Evolutionary conservation across 2,888 invertebrate species (phyloP).

Genomic region (Spilarctia lutea): DNA sequence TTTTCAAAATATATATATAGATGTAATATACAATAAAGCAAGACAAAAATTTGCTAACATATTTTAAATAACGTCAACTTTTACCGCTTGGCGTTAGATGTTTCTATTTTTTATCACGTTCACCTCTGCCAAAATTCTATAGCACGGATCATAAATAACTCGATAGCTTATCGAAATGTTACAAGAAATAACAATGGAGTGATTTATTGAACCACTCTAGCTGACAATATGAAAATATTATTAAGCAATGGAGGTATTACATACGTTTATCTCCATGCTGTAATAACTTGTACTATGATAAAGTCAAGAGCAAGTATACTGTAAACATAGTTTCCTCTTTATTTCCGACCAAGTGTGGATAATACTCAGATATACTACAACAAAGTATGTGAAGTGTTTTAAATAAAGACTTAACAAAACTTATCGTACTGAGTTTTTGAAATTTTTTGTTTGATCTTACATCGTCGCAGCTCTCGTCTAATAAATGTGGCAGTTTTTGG

Average conservation of each 20-base stretch:
- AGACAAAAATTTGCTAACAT: not conserved
- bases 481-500: too few relatives aligned
- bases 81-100: not conserved
- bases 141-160: slow-evolving; percentile 42
- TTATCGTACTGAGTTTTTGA: too few relatives aligned
- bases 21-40: slow-evolving; percentile 4
- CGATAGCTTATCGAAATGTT: slow-evolving; percentile 42
- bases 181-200: slow-evolving; percentile 42
- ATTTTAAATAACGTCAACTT: slow-evolving; percentile 7
- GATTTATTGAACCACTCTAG: slow-evolving; percentile 39
- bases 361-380: not conserved
- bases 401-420: too few relatives aligned
- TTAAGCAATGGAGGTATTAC: slow-evolving; percentile 18
- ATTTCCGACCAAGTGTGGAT: not conserved
- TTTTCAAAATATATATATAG: too few relatives aligned
- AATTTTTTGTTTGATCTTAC: too few relatives aligned
- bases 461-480: too few relatives aligned
- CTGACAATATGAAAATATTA: slow-evolving; percentile 35
- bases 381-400: too few relatives aligned
- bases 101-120: slow-evolving; percentile 31
- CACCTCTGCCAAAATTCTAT: slow-evolving; percentile 38
- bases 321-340: too few relatives aligned
- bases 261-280: not conserved
- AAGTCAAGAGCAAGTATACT: not conserved
- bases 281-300: not conserved